Evolutionary conservation across 2,113 vertebrate species (phyloP), one percentile per base, ranked within the genome.

Genomic region (Hippocampus zosterae): DNA sequence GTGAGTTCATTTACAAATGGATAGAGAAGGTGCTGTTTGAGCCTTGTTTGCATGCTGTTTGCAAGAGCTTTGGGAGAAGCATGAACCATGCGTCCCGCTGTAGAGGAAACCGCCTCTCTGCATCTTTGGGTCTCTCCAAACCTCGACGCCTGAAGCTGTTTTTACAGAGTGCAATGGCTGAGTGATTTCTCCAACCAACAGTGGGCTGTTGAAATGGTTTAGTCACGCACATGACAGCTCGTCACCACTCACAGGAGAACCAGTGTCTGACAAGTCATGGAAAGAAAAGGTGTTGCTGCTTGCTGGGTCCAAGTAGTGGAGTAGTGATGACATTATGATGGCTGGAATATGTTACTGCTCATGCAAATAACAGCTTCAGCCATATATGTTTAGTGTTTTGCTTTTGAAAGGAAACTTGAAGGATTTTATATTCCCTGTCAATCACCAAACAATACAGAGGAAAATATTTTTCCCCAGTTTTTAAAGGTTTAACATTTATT

Each of bases 11-110:
- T 88, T 82, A 85, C 84, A 88, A 87, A 88, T 82, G 87, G 82
- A 84, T 82, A 82, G 84, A 87, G 84, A 84, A 82, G 79, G 80
- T 79, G 81, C 75, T 80, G 85, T 84, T 82, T 73, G 81, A 76
- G 86, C 72, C 86, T 80, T 78, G 87, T 76, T 77, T 84, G 82
- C 85, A 78, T 73, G 86, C 86, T 84, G 81, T 88, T 88, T 80
- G 77, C 79, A 74, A 84, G 70, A 69, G 81, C 77, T 82, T 75
- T 84, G 79, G 68, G 68, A 79, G 78, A 82, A 44, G 61, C 71
- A 72, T 83, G 70, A 76, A 77, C 73, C 77, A 67, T 75, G 75
- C 71, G 59, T 80, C 74, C 72, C 72, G 62, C 83, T 77, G 81
- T 77, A 81, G 81, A 79, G 75, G 75, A 85, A 78, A 80, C 71